Conservation (phyloP, 2,888 invertebrate genomes). For the Lasioglossum vierecki region DNA sequence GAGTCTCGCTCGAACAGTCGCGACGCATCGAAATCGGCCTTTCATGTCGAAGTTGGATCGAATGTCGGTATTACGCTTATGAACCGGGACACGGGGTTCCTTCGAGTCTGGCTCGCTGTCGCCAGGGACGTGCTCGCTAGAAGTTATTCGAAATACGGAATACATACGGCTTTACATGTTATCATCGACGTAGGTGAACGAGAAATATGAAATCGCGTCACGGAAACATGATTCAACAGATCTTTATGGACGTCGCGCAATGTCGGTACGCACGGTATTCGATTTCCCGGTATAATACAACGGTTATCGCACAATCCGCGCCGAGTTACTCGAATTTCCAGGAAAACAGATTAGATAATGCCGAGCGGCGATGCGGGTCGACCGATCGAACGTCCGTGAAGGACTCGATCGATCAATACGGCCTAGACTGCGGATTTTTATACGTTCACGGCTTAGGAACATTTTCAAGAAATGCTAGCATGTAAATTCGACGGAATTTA, state of each 20-base stretch:
- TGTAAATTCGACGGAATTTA: no score
- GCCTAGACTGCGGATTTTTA: no score
- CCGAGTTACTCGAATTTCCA: neutral
- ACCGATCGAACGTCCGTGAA: conserved; percentile 28
- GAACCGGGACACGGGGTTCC: neutral
- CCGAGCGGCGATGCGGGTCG: neutral
- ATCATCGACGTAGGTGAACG: neutral
- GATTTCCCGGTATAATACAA: conserved; percentile 27
- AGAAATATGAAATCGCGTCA: neutral
- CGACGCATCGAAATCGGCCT: neutral
- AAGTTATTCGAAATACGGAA: conserved; percentile 4
- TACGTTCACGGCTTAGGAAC: no score
- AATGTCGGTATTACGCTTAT: conserved; percentile 17
- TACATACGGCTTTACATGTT: neutral
- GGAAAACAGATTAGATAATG: neutral
- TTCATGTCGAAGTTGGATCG: conserved; percentile 7
- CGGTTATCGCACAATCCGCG: neutral
- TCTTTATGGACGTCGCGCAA: neutral
- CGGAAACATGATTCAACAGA: neutral
- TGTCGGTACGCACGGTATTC: conserved; percentile 34
- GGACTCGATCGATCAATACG: conserved; percentile 19
- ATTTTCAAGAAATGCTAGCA: no score
- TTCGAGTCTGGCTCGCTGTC: neutral
- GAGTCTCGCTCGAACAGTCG: conserved; percentile 9
- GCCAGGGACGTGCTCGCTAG: neutral